Evolutionary conservation across 1,140 invertebrate species (phyloP), one percentile per base, ranked within the genome.

Genomic region (Heliothis virescens): DNA sequence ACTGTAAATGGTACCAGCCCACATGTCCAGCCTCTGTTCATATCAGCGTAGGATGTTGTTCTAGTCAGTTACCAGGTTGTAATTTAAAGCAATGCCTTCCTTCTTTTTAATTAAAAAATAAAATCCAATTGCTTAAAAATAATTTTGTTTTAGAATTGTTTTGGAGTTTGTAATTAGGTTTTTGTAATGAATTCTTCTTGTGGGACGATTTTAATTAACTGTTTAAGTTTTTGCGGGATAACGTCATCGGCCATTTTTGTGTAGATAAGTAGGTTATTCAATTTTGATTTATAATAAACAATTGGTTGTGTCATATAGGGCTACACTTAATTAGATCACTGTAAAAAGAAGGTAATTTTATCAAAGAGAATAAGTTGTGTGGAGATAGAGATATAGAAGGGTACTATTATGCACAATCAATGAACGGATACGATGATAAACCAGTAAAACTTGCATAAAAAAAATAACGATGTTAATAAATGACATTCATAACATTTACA

Each of bases 1-100:
- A 59, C 57, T 26, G 62, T 47, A 18, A 18, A 73, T 41, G 67
- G 55, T 65, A 9, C 15, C 50, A 60, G 26, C 60, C 79, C 60
- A 80, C 79, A 34, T 60, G 21, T 50, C 12, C 13, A 76, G 73
- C 57, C 73, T 63, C 1, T 47, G 65, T 76, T 65, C 21, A 26
- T 15, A n/a, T 29, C 15, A 34, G 16, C 18, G 74, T 76, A 55
- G 74, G 74, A 50, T 29, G 60, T 18, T 9, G 47, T 65, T 47
- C 16, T 13, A 48, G 16, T 48, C 4, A 5, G 41, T 21, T 53
- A 53, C 67, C 12, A 71, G 15, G 4, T 71, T 71, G 9, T 41
- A 11, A 26, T 71, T 10, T 55, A 29, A 9, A 18, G 69, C 52
- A 57, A 21, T 12, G 10, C 13, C 34, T 41, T 41, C 34, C 34